A percentile compares a stretch with the other conserved stretches of the same genome.
Conservation (phyloP, 2,113 vertebrate species). For the Petrocephalus microphthalmus region DNA sequence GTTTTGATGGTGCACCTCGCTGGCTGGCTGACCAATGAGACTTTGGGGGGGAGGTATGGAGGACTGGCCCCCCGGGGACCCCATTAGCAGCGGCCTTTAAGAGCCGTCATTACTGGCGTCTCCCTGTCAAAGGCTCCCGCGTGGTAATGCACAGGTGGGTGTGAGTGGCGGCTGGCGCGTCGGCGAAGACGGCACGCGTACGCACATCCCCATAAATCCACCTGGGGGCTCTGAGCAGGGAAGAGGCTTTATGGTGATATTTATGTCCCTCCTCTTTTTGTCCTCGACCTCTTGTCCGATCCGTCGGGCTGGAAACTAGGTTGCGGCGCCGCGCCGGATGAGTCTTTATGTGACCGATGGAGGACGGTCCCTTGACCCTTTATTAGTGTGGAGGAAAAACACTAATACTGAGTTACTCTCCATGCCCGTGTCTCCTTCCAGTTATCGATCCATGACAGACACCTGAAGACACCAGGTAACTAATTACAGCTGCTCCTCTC, state of each 20-base stretch:
- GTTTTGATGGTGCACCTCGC: slow-evolving; percentile 6
- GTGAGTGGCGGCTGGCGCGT: neutral
- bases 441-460: neutral
- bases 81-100: slow-evolving; percentile 37
- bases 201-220: neutral
- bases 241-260: neutral
- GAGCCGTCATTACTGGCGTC: slow-evolving; percentile 29
- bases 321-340: neutral
- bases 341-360: neutral
- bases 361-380: neutral
- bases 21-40: slow-evolving; percentile 20
- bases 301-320: neutral
- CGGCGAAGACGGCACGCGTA: neutral
- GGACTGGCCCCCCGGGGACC: slow-evolving; percentile 20
- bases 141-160: slow-evolving; percentile 16
- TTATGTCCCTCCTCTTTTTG: neutral
- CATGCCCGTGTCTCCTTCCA: neutral
- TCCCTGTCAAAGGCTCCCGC: neutral
- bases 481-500: neutral
- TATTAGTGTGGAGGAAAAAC: neutral
- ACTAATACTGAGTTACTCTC: neutral
- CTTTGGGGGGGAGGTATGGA: neutral
- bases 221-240: neutral
- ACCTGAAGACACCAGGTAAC: neutral
- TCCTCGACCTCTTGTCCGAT: neutral